Conservation (phyloP, 2,888 invertebrate species). For the Tenthredo notha region DNA sequence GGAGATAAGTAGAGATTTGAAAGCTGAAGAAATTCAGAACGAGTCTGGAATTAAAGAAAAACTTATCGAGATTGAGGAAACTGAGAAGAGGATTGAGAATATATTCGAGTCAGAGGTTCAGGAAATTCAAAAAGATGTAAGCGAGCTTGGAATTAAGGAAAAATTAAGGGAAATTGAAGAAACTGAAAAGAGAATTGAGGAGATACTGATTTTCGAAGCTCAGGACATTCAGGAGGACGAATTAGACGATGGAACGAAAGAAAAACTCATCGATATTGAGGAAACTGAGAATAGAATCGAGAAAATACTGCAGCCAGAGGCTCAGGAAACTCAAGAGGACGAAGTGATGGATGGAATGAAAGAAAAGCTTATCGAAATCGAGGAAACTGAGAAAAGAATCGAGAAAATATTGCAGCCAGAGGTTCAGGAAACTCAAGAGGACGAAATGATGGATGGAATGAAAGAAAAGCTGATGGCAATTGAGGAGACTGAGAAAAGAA, state of each 20-base stretch:
- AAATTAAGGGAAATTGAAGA: conserved; percentile 62
- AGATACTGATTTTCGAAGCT: conserved; percentile 53
- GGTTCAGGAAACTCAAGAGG: not conserved
- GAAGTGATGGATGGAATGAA: conserved; percentile 14
- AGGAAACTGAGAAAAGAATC: conserved; percentile 59
- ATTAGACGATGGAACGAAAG: conserved; percentile 44
- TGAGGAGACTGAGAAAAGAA: conserved; percentile 61
- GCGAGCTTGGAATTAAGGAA: conserved; percentile 54
- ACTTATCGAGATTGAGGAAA: conserved; percentile 63
- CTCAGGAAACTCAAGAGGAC: not conserved
- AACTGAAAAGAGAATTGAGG: conserved; percentile 61
- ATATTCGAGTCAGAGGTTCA: not conserved
- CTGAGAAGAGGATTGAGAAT: conserved; percentile 25
- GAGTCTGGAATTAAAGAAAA: conserved; percentile 57
- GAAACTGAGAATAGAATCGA: conserved; percentile 55
- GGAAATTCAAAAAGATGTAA: conserved; percentile 36
- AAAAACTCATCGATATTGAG: conserved; percentile 60
- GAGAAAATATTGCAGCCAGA: conserved; percentile 57
- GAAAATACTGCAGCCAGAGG: conserved; percentile 56
- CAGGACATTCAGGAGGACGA: not conserved
- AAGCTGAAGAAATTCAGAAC: not conserved
- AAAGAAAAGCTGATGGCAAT: conserved; percentile 60
- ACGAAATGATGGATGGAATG: conserved; percentile 47
- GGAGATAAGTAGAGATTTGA: not conserved
- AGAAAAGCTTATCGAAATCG: conserved; percentile 31